Conservation (phyloP, 2,888 invertebrate species). For the Drosophila limbata region DNA sequence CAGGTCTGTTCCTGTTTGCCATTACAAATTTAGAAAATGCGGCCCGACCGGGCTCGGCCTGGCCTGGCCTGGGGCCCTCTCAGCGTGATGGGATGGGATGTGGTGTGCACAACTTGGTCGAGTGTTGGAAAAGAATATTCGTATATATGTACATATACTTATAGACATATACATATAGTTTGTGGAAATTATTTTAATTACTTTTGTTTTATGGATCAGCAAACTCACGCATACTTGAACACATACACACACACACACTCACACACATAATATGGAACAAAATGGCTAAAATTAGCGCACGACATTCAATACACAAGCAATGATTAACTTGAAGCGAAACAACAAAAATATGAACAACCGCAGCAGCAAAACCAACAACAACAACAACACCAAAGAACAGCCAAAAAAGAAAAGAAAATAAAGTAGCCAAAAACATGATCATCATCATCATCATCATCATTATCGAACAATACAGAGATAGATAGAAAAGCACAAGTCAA, state of each 20-base stretch:
- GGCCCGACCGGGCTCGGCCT: constrained; percentile 72
- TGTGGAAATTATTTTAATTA: constrained; percentile 77
- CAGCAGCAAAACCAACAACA: constrained; percentile 32
- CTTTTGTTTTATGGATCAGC: constrained; percentile 75
- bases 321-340: constrained; percentile 74
- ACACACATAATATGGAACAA: constrained; percentile 70
- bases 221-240: constrained; percentile 38
- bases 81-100: background rate
- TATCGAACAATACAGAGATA: constrained; percentile 15
- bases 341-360: constrained; percentile 71
- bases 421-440: constrained; percentile 69
- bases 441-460: constrained; percentile 39
- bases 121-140: constrained; percentile 3
- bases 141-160: constrained; percentile 14
- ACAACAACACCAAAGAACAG: constrained; percentile 14
- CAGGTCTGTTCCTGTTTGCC: constrained; percentile 69
- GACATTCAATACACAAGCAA: constrained; percentile 79
- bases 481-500: constrained; percentile 27
- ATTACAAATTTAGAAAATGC: constrained; percentile 83
- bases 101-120: constrained; percentile 3
- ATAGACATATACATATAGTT: constrained; percentile 31
- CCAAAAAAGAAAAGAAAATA: constrained; percentile 65
- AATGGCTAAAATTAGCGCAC: constrained; percentile 81
- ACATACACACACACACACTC: constrained; percentile 27
- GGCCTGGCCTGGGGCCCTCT: constrained; percentile 33